These are phyloP conservation scores for Condylura cristata DNA, from an alignment of 2,113 vertebrate species.

Conservation along the genomic window DNA sequence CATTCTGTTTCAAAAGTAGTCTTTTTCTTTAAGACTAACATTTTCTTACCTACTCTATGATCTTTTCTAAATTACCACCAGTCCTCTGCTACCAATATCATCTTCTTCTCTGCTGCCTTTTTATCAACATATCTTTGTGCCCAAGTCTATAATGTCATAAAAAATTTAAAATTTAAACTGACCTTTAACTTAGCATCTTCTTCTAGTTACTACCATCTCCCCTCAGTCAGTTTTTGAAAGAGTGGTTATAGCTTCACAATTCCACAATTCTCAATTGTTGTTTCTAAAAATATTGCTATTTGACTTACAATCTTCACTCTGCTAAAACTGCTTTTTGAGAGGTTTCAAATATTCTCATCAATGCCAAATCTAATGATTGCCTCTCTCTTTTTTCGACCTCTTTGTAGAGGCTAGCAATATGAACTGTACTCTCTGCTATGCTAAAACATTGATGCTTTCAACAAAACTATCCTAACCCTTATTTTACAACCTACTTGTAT, in stretches of 20 bases:
- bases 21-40: background rate
- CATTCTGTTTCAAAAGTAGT: background rate
- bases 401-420: background rate
- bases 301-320: slow-evolving; percentile 11
- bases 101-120: background rate
- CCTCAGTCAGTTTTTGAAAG: background rate
- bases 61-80: background rate
- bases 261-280: background rate
- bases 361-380: background rate
- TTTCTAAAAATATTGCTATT: slow-evolving; percentile 24
- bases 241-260: background rate
- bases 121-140: background rate
- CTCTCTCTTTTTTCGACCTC: slow-evolving; percentile 34
- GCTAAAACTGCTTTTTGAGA: slow-evolving; percentile 40
- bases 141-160: background rate
- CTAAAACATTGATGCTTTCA: background rate
- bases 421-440: background rate
- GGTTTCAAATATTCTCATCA: background rate
- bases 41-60: background rate
- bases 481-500: background rate
- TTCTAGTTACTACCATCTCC: background rate
- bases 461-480: background rate
- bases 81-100: background rate
- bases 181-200: slow-evolving; percentile 3
- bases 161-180: background rate